Evolutionary conservation across 2,888 invertebrate species (phyloP), one percentile per base, ranked within the genome.

Genomic region (Vanessa cardui): DNA sequence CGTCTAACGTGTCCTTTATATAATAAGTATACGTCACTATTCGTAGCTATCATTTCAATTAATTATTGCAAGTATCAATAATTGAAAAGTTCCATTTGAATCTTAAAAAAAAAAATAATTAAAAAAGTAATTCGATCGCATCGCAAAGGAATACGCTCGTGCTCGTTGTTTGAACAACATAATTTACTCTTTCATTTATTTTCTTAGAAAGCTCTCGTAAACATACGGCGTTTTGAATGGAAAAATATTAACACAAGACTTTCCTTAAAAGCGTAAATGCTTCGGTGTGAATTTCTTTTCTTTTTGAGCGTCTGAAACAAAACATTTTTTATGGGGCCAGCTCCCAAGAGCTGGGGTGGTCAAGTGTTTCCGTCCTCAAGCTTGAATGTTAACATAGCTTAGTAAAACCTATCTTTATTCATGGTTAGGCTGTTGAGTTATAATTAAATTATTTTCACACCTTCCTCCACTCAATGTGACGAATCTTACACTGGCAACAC

Each of bases 371-470:
- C 72, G 70, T 65, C 58, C 66, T 70, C 65, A 62, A 65, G 62
- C 70, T 63, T 70, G 70, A 69, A 69, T 69, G 72, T 72, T 72
- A 72, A 72, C 72, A 62, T 70, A 70, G 72, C 72, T 72, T 72
- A 72, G 69, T 68, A 50, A 62, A 72, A 72, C 72, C 67, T 72
- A 72, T 72, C 72, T 72, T 72, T 72, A 72, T 72, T 72, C 72
- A 72, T 72, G 69, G 62, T 67, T 63, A 62, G 39, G 67, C 50
- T 68, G 72, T 68, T 60, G 71, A 69, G 63, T 68, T 69, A 67
- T 72, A 72, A 72, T 72, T 72, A 65, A 72, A 70, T 72, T 72
- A 70, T 72, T 72, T 72, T 72, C 70, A 72, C 72, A 72, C 72
- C 70, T 72, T 68, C 60, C 60, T 62, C 62, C 65, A 64, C 67